A percentile compares a stretch with the other conserved stretches of the same genome.
Evolutionary conservation across 1,140 invertebrate genomes (phyloP).

Genomic region (Drosophila simulans): DNA sequence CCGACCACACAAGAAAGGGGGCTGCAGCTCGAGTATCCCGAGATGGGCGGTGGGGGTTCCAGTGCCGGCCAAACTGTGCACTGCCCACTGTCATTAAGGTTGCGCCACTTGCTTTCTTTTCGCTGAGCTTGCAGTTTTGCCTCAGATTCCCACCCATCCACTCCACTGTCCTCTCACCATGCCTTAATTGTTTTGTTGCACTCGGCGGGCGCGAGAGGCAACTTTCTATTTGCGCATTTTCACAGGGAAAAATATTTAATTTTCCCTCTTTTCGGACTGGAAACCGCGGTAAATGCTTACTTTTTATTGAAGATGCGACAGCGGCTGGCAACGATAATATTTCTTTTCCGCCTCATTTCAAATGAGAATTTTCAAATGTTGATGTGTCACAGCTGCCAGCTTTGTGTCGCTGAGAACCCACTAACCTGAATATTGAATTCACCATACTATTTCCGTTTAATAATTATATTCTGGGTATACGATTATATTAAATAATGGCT

Average conservation of each 20-base stretch:
- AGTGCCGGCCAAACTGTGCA: slow-evolving; percentile 26
- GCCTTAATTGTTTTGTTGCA: slow-evolving; percentile 72
- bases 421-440: background rate
- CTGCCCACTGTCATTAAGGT: slow-evolving; percentile 37
- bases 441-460: too few species aligned
- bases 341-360: slow-evolving; percentile 31
- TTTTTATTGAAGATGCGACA: slow-evolving; percentile 28
- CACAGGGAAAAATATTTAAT: slow-evolving; percentile 56
- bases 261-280: slow-evolving; percentile 19
- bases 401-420: background rate
- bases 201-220: slow-evolving; percentile 18
- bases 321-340: slow-evolving; percentile 13
- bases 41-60: background rate
- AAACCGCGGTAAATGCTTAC: slow-evolving; percentile 19
- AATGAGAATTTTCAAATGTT: slow-evolving; percentile 7
- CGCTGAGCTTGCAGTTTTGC: slow-evolving; percentile 43
- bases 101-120: slow-evolving; percentile 44
- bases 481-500: too few species aligned
- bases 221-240: slow-evolving; percentile 68
- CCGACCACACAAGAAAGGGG: slow-evolving; percentile 33
- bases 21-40: background rate
- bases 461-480: too few species aligned
- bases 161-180: slow-evolving; percentile 13
- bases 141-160: slow-evolving; percentile 32
- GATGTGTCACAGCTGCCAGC: slow-evolving; percentile 4